Percentiles rank a stretch among this genome's conserved stretches.
Evolutionary conservation across 2,888 invertebrate genomes (phyloP).

Genomic region (Alloscopus bannaensis): DNA sequence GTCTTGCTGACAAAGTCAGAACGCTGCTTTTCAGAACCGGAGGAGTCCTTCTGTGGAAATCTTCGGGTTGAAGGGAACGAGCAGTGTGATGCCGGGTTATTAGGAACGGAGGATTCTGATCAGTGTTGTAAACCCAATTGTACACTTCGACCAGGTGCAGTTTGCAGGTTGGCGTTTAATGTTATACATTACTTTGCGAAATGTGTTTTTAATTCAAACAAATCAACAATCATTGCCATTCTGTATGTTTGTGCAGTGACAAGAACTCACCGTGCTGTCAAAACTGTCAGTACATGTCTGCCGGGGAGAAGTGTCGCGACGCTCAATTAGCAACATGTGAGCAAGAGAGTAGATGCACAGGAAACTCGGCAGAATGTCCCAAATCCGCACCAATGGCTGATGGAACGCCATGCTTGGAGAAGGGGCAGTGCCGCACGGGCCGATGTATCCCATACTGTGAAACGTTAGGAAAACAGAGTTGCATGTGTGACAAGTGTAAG

Average conservation of each 20-base stretch:
- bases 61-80: constrained; percentile 95
- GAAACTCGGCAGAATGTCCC: constrained; percentile 87
- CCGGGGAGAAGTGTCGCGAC: constrained; percentile 83
- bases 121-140: constrained; percentile 96
- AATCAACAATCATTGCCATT: too few species aligned
- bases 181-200: too few species aligned
- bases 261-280: constrained; percentile 97
- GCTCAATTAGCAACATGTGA: constrained; percentile 91
- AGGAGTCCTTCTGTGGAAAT: constrained; percentile 97
- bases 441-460: constrained; percentile 96
- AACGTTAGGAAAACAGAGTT: constrained; percentile 92
- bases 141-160: constrained; percentile 89
- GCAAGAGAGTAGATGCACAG: constrained; percentile 92
- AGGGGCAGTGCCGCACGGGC: constrained; percentile 93
- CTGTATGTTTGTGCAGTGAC: constrained; percentile 83
- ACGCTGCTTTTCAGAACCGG: constrained; percentile 93
- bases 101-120: constrained; percentile 95
- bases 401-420: constrained; percentile 91
- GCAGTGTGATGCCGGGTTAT: constrained; percentile 95
- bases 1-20: constrained; percentile 94
- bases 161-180: constrained; percentile 83
- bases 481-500: constrained; percentile 96
- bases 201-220: too few species aligned
- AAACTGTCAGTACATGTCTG: constrained; percentile 84
- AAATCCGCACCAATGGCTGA: constrained; percentile 91